Conservation (phyloP, 2,797 vertebrate species). For the Pseudomugil gertrudae region DNA sequence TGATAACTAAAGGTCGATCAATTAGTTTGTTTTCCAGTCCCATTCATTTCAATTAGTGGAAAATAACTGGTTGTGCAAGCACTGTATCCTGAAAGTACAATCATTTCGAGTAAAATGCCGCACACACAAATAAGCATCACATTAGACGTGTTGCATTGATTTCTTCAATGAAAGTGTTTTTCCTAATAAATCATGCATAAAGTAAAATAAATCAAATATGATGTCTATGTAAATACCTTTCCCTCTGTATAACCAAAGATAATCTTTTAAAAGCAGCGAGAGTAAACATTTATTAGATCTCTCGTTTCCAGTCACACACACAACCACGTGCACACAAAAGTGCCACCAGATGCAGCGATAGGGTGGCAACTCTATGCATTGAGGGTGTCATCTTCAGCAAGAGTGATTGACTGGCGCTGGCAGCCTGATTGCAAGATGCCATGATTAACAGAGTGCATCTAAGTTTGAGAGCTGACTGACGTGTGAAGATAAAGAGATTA, state of each 20-base stretch:
- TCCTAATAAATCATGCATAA: not conserved
- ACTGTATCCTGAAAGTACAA: not conserved
- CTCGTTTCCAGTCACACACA: not conserved
- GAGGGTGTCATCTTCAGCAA: conserved; percentile 40
- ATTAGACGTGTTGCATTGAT: not conserved
- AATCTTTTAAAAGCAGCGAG: not conserved
- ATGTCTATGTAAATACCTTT: not conserved
- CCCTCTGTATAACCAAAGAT: not conserved
- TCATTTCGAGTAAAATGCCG: conserved; percentile 4
- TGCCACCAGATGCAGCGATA: not conserved
- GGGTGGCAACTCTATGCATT: conserved; percentile 31
- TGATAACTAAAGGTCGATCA: not conserved
- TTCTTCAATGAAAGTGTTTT: not conserved
- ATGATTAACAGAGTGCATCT: conserved; percentile 54
- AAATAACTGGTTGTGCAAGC: conserved; percentile 7
- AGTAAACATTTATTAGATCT: not conserved
- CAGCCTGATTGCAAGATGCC: conserved; percentile 56
- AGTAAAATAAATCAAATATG: not conserved
- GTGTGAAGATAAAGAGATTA: conserved; percentile 67
- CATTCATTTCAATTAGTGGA: conserved; percentile 26
- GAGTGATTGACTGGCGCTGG: conserved; percentile 50
- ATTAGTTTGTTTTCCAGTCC: not conserved
- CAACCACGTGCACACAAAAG: not conserved
- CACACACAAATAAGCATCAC: not conserved
- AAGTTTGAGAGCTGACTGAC: conserved; percentile 45